Base-by-base conservation (phyloP, 2,113 vertebrate genomes). In the Acinonyx jubatus region DNA sequence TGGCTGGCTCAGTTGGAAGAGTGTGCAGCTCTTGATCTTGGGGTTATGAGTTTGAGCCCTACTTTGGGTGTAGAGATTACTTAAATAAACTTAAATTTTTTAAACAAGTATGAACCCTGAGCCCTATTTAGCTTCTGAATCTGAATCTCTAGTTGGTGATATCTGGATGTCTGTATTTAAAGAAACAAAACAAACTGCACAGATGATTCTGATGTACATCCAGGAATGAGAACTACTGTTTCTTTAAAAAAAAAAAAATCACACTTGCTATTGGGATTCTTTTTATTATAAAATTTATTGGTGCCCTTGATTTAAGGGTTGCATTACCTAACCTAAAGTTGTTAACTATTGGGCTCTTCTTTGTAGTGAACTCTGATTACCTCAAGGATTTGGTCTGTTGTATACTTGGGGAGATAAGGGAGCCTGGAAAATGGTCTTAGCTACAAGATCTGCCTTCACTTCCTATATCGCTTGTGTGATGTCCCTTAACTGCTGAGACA, bases 361-460 rank as follows among this genome's bases (percentile, higher is more conserved):
- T 78, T 82, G 31, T 92, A 89, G 89, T 78, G 61, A 94, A 93
- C 55, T 78, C 61, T 45, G 16, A 55, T 94, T 90, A 71, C 36
- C 16, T 93, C 7, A 79, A 33, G 71, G 52, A 87, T 90, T 93
- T 96, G 90, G 50, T 81, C 68, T 57, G 19, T 89, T 89, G 81
- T 68, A 50, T 48, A 66, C 12, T 25, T 71, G 57, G 29, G 57
- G 9, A 92, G 89, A 81, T 94, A 85, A 57, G 41, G 50, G 50
- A 89, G 45, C 38, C 14, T 90, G 38, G 55, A 84, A 82, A 96
- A 89, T 15, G 80, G 11, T 73, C 63, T 48, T 68, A 89, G 66
- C 69, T 68, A 19, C 27, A 89, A 48, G 36, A 61, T 83, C 15
- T 87, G 76, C 78, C 36, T 85, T 94, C 10, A 88, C 65, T 74